Base-by-base conservation (phyloP, 2,797 vertebrate genomes). In the Parotocinclus haroldoi region DNA sequence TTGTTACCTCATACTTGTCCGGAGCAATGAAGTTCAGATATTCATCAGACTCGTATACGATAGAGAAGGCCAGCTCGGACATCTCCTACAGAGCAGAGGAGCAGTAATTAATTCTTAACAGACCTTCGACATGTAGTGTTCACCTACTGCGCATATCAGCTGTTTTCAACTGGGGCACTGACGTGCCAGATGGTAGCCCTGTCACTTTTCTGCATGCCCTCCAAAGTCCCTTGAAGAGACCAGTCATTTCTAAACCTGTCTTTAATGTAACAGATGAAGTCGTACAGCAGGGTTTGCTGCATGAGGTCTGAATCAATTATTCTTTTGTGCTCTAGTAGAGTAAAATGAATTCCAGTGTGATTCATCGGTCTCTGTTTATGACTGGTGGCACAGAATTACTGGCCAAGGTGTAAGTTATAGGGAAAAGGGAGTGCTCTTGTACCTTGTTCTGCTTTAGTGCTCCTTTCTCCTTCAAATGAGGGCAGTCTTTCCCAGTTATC, bases 381-480 rank as follows among this genome's bases (percentile, higher is more conserved):
- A 27, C 27, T 27, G 27, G 5, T 27, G 27, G 27, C 27, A 27
- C 27, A 2, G 27, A 27, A 27, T 27, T 27, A 27, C 27, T 27
- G 27, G 27, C 27, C 27, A 27, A 27, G 27, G 27, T 27, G 2
- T 27, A 27, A 27, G 27, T 27, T 27, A 27, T 27, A 5, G 27
- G 27, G 27, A 5, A 27, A 27, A 27, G 27, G 27, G 27, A 27
- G 27, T 27, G 27, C 27, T 2, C 27, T 2, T 27, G 27, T 61
- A 71, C 60, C 72, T 76, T 78, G 87, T 93, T 91, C 86, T 93
- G 92, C 83, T 93, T 93, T 73, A 93, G 89, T 64, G 91, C 91
- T 80, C 91, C 92, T 82, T 92, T 93, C 77, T 94, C 92, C 80
- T 91, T 93, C 90, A 92, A 91, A 59, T 93, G 91, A 76, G 91